These are phyloP conservation scores for Linurgus olivaceus DNA, from an alignment of 2,797 vertebrate genomes.

Conservation along the genomic window DNA sequence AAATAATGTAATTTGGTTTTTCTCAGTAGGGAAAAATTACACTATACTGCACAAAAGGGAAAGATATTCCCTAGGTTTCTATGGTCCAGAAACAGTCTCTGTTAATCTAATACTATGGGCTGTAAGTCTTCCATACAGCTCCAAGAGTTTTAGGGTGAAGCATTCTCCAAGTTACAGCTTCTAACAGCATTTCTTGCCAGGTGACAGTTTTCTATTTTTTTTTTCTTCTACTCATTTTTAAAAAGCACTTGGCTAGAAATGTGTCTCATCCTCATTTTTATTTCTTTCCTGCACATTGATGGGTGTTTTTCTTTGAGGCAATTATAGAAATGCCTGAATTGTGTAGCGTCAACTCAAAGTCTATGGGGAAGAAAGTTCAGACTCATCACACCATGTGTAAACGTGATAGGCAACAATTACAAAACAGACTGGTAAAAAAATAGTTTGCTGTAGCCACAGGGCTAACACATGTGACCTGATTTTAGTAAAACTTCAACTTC, in stretches of 20 bases:
- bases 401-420: not conserved
- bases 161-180: not conserved
- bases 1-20: not conserved
- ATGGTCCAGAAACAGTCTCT: not conserved
- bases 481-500: not conserved
- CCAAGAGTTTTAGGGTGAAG: not conserved
- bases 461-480: not conserved
- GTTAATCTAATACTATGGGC: not conserved
- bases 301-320: not conserved
- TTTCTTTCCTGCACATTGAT: not conserved
- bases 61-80: not conserved
- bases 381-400: not conserved
- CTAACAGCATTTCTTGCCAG: not conserved
- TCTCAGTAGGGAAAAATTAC: not conserved
- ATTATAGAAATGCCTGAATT: not conserved
- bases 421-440: not conserved
- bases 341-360: not conserved
- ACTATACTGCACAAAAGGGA: not conserved
- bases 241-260: not conserved
- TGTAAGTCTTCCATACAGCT: not conserved
- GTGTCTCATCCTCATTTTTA: not conserved
- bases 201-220: not conserved
- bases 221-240: not conserved
- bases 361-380: not conserved
- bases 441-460: rapidly evolving